Base-by-base conservation (phyloP, 1,140 invertebrate species). In the Drosophila setifemur region DNA sequence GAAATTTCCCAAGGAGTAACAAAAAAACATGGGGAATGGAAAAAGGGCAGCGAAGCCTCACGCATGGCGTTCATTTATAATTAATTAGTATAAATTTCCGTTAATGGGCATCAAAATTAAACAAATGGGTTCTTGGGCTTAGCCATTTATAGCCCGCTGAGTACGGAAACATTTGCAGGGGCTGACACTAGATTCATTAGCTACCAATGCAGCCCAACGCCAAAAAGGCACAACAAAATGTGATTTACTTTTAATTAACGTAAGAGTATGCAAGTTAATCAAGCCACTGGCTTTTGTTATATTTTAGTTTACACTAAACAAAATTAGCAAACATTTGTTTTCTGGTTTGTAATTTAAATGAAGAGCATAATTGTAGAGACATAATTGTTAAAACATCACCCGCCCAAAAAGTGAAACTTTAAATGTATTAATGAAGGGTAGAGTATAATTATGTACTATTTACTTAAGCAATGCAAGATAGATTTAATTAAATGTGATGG, bases 21-120 rank as follows among this genome's bases (percentile, higher is more conserved):
- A 37, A 28, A 26, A 52, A 29, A 33, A 21, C 23, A 16, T 54
- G 16, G 14, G 21, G 11, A 23, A 31, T 28, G n/a, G 7, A 26
- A 33, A 43, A 14, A 8, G 21, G 33, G 14, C 52, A 39, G 4
- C 4, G 23, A 26, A 48, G 40, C 45, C 40, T 21, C 72, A 82
- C 72, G 43, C 60, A 77, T 71, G 47, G 29, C 33, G 35, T 42
- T 74, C 54, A 85, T 79, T 83, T 67, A 85, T 85, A 78, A 83
- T 83, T 83, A 85, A 83, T 85, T 79, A 74, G 58, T 45, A 12
- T 16, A 72, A 69, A 73, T 72, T 69, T 49, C 33, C 50, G 31
- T 55, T 70, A 85, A 83, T 74, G 63, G 69, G 42, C 52, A 53
- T 63, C 31, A 77, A 81, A 82, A 76, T 81, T 50, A 81, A 68